phyloP scores from a whole-genome alignment of 2,888 invertebrate genomes.

The Latheticus oryzae region DNA sequence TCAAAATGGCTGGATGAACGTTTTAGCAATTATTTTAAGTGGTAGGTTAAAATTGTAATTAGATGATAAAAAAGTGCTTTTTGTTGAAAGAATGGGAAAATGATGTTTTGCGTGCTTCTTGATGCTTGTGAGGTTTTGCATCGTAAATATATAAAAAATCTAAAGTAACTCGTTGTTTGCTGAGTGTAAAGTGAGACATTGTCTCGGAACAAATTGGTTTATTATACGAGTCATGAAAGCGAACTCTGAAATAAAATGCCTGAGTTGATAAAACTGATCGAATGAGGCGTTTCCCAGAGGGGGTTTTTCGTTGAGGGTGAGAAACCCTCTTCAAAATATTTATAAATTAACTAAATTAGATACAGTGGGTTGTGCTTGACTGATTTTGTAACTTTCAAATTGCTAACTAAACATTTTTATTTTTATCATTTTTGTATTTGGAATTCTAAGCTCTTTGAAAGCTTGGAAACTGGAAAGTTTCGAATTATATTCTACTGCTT shows the following conservation, averaged over 20 bases:
- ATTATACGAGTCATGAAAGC: slow-evolving; percentile 63
- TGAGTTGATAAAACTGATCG: slow-evolving; percentile 62
- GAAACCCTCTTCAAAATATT: slow-evolving; percentile 58
- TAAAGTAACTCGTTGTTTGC: too few relatives aligned
- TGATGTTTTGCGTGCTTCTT: too few relatives aligned
- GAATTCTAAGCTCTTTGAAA: slow-evolving; percentile 7
- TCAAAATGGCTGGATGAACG: slow-evolving; percentile 8
- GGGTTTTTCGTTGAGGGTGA: slow-evolving; percentile 41
- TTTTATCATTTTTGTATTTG: too few relatives aligned
- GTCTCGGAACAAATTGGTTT: slow-evolving; percentile 60
- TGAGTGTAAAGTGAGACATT: slow-evolving; percentile 2
- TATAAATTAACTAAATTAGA: slow-evolving; percentile 63
- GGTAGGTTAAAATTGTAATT: too few relatives aligned
- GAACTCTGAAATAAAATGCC: slow-evolving; percentile 60
- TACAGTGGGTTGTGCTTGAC: slow-evolving; percentile 18
- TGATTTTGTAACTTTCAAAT: slow-evolving; percentile 7
- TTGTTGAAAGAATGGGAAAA: too few relatives aligned
- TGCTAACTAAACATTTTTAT: too few relatives aligned
- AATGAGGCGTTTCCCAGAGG: slow-evolving; percentile 58
- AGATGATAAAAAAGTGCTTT: too few relatives aligned
- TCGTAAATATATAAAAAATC: too few relatives aligned
- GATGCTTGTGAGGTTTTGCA: too few relatives aligned
- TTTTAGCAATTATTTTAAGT: slow-evolving; percentile 18
- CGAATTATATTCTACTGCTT: slow-evolving; percentile 38
- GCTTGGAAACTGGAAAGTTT: slow-evolving; percentile 44